Conservation (phyloP, 2,797 vertebrate species). For the Bucorvus abyssinicus region DNA sequence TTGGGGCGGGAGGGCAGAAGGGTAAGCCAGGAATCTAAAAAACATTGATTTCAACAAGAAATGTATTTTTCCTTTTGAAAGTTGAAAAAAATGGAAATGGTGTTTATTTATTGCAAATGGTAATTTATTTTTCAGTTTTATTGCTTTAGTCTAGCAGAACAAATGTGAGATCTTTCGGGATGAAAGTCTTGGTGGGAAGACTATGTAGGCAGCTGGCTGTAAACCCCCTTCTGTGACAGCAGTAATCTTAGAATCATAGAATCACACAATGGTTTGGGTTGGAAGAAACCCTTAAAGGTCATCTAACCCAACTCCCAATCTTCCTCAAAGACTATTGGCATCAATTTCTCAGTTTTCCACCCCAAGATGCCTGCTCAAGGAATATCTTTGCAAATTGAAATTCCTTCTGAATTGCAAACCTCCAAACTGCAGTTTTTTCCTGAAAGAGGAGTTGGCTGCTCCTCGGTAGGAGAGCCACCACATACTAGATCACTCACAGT, state of each 20-base stretch:
- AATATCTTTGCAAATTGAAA: not conserved
- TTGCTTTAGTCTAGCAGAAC: not conserved
- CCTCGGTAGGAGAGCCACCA: not conserved
- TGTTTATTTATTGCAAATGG: not conserved
- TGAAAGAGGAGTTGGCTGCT: not conserved
- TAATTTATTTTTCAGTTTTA: not conserved
- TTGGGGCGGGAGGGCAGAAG: not conserved
- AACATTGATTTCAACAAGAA: not conserved
- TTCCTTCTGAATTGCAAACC: not conserved
- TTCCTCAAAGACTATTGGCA: not conserved
- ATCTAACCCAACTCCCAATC: not conserved
- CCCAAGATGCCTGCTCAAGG: not conserved
- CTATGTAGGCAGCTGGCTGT: not conserved
- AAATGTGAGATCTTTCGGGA: not conserved
- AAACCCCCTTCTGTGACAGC: not conserved
- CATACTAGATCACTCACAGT: not conserved
- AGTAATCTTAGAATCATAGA: not conserved
- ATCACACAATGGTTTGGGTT: not conserved
- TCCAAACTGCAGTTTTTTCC: not conserved
- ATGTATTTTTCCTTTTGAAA: not conserved
- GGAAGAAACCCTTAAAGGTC: not conserved
- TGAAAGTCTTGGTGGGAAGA: not conserved
- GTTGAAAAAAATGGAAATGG: not conserved
- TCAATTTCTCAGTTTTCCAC: not conserved
- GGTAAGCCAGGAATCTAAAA: not conserved